A percentile compares a stretch with the other conserved stretches of the same genome.
Evolutionary conservation across 2,797 vertebrate genomes (phyloP).

Genomic region (Perodicticus potto): DNA sequence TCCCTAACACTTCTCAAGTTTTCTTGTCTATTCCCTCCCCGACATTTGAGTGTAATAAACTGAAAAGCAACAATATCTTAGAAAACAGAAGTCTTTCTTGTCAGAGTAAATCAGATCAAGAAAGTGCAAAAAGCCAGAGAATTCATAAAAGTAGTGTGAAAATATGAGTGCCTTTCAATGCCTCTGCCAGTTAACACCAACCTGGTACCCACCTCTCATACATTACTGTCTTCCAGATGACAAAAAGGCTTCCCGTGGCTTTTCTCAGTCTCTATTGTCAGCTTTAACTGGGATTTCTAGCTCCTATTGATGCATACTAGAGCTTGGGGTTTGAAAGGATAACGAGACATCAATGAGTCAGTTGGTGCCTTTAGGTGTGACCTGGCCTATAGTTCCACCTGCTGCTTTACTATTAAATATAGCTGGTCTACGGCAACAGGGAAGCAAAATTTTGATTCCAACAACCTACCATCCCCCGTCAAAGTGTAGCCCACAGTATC

Average conservation of each 20-base stretch:
- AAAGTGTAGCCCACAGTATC: background rate
- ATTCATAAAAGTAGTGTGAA: background rate
- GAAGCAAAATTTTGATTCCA: background rate
- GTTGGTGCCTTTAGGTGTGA: background rate
- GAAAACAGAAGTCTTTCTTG: constrained; percentile 13
- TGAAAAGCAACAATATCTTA: background rate
- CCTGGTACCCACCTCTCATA: background rate
- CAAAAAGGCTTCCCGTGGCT: background rate
- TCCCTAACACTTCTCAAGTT: background rate
- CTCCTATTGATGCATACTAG: background rate
- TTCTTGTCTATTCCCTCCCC: background rate
- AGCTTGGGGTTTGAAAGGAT: background rate
- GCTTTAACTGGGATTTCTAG: background rate
- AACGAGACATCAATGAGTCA: background rate
- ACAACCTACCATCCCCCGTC: background rate
- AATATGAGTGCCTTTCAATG: background rate
- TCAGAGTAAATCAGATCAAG: constrained; percentile 31
- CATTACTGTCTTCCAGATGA: background rate
- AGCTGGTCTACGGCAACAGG: background rate
- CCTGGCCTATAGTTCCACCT: background rate
- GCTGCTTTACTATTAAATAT: background rate
- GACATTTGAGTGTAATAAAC: constrained; percentile 17
- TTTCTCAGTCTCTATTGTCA: background rate
- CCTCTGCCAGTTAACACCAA: background rate
- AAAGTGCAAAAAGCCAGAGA: background rate